Base-by-base conservation (phyloP, 2,113 vertebrate genomes). In the Chaetops frenatus region DNA sequence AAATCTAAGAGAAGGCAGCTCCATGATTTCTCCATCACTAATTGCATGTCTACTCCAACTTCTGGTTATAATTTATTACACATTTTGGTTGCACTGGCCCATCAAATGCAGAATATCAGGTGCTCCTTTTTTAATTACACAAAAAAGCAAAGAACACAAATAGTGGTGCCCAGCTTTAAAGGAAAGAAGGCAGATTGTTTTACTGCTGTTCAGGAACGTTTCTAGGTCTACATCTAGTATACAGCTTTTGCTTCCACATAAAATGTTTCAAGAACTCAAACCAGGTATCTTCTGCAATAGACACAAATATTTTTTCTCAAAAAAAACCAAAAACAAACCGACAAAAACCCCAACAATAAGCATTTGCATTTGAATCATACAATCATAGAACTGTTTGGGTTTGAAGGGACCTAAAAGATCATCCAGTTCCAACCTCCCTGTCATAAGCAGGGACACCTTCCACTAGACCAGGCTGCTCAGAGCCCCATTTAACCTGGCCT, bases 211-310 rank as follows among this genome's bases (percentile, higher is more conserved):
- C 29, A 64, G 62, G 57, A 89, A 88, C 19, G 17, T 20, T 57
- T 31, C 69, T 92, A 92, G 50, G 24, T 70, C 29, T 84, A 7
- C 7, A 81, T 77, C 35, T 84, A 53, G 6, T n/a, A n/a, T n/a
- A 4, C 72, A 69, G 38, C 28, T 93, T 96, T 18, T 82, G 42
- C 31, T 95, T 95, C 64, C 38, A 45, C 24, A n/a, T 79, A 86
- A 96, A 92, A 83, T 76, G 53, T 61, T 93, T 95, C 90, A 91
- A 95, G 70, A 96, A 94, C 86, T 91, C 57, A 91, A 56, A 70
- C 8, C n/a, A 93, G 27, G 19, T 36, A 89, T 86, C 65, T 95
- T 86, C 53, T 95, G 69, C 38, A 89, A 90, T 6, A 86, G 86
- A 94, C 77, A 86, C 54, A 90, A 93, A 94, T 38, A 69, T 79